Evolutionary conservation across 1,140 invertebrate genomes (phyloP).

Genomic region (Pteromalus puparum): DNA sequence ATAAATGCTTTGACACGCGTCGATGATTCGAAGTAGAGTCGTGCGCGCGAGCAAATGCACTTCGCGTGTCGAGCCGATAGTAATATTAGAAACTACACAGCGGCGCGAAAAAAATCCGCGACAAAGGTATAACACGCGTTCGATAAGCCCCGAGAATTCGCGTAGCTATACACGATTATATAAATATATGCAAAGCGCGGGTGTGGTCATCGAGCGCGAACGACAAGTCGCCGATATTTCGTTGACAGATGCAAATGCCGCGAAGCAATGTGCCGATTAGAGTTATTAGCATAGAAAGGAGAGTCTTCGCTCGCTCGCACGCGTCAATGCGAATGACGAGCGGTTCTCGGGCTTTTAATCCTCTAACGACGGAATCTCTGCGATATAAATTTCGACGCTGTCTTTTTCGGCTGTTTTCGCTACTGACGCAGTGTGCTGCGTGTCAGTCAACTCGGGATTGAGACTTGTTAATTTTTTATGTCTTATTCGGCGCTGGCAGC

Average conservation of each 20-base stretch:
- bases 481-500: not conserved
- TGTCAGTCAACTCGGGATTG: not conserved
- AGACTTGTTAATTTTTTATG: not conserved
- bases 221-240: constrained; percentile 1
- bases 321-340: not conserved
- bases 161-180: constrained; percentile 5
- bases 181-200: constrained; percentile 24
- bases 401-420: not conserved
- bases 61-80: constrained; percentile 34
- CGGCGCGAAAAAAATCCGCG: not conserved
- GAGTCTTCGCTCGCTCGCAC: too few species aligned
- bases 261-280: not conserved
- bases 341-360: not conserved
- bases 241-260: constrained; percentile 27
- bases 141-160: not conserved
- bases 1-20: constrained; percentile 29
- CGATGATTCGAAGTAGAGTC: constrained; percentile 5
- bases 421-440: too few species aligned
- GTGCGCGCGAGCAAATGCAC: constrained; percentile 27
- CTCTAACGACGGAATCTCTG: not conserved
- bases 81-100: not conserved
- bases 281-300: constrained; percentile 25
- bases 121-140: not conserved
- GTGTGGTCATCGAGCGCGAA: constrained; percentile 17
- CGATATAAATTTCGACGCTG: not conserved